These are phyloP conservation scores for Drosophila villosipedis DNA, from an alignment of 2,888 invertebrate genomes.

Conservation along the genomic window DNA sequence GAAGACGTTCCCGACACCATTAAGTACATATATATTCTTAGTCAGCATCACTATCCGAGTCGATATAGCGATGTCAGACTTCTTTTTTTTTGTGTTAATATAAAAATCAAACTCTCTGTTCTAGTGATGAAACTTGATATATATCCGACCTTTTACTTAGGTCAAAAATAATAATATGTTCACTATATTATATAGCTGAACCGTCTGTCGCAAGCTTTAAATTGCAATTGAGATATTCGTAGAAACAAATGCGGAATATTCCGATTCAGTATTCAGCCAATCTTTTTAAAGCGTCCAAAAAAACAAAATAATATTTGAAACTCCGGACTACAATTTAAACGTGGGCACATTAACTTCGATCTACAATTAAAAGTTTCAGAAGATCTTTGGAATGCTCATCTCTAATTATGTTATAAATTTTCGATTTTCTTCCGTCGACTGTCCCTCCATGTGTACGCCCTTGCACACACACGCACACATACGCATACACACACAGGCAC, in stretches of 20 bases:
- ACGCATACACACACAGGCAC: constrained; percentile 12
- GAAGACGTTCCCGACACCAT: neutral
- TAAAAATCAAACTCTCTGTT: neutral
- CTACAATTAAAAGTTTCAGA: neutral
- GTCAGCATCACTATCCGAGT: neutral
- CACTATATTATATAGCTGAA: neutral
- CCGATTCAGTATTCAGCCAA: neutral
- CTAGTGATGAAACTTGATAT: neutral
- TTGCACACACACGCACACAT: constrained; percentile 14
- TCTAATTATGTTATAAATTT: neutral
- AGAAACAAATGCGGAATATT: neutral
- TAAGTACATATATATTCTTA: neutral
- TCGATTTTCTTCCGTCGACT: neutral
- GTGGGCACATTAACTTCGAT: neutral
- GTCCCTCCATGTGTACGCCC: neutral
- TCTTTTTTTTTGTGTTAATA: neutral
- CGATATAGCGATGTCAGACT: neutral
- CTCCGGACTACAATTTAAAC: neutral
- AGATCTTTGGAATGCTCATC: neutral
- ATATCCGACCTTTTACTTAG: neutral
- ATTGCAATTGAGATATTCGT: too few relatives aligned
- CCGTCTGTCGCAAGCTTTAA: too few relatives aligned
- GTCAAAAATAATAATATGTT: neutral
- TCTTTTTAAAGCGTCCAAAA: neutral
- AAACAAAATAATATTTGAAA: neutral